These are phyloP conservation scores for Nannobrachium achirus DNA, from an alignment of 2,113 vertebrate species.

Conservation along the genomic window DNA sequence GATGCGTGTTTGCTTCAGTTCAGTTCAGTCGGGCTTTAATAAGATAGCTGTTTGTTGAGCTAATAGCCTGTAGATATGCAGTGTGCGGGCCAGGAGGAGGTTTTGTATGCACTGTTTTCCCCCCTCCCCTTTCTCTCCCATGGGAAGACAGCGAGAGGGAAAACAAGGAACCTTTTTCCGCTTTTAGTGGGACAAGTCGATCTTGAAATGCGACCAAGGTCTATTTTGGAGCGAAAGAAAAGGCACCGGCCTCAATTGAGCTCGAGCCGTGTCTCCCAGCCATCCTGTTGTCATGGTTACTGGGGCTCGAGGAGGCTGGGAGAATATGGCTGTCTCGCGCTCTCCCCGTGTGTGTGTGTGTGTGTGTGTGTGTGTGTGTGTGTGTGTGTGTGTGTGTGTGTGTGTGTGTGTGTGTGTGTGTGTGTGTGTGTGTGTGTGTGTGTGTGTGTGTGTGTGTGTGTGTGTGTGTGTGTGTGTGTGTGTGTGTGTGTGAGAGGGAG, in stretches of 20 bases:
- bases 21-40: constrained; percentile 11
- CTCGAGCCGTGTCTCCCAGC: constrained; percentile 89
- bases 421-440: constrained; percentile 24
- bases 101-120: too few species aligned
- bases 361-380: constrained; percentile 24
- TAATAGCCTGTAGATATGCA: constrained; percentile 40
- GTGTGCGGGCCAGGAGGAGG: constrained; percentile 47
- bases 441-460: constrained; percentile 14
- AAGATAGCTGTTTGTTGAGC: constrained; percentile 39
- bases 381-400: constrained; percentile 9
- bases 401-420: not conserved
- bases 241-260: constrained; percentile 83
- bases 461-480: constrained; percentile 5
- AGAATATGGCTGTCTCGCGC: constrained; percentile 75
- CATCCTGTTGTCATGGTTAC: constrained; percentile 99
- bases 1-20: constrained; percentile 11
- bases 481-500: not conserved
- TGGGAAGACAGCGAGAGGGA: constrained; percentile 35
- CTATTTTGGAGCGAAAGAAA: constrained; percentile 75
- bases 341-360: constrained; percentile 33
- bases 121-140: constrained; percentile 6
- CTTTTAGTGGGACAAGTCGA: constrained; percentile 65
- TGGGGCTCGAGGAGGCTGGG: constrained; percentile 87
- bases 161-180: constrained; percentile 52
- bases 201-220: constrained; percentile 75